Base-by-base conservation (phyloP, 1,140 invertebrate species). In the Brachionus rubens region DNA sequence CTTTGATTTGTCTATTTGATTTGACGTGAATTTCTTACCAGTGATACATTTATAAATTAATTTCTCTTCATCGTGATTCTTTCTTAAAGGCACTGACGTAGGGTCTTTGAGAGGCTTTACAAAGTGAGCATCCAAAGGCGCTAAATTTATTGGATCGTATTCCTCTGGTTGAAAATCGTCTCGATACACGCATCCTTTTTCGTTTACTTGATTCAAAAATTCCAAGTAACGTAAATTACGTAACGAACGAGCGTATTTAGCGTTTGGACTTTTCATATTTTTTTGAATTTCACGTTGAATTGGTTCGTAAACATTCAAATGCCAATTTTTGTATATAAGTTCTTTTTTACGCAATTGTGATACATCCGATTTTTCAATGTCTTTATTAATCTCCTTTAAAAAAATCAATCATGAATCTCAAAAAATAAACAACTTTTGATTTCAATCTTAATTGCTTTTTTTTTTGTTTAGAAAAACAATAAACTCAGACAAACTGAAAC, bases 291-390 rank as follows among this genome's bases (percentile, higher is more conserved):
- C 59, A 21, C 40, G 33, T 41, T 65, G 40, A 0, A 65, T 65
- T 26, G 59, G 59, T 24, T 65, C 36, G 41, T 65, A 65, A 12
- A 65, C 59, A 65, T 65, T 41, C 24, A 65, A 24, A 41, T 65
- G 59, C 59, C 59, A 65, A 43, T 65, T 65, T 43, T 65, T 65
- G 40, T 65, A 65, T 1, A 65, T 43, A 7, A 65, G 24, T 43
- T 65, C 59, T 41, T 65, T 65, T 65, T 43, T 65, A 16, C 59
- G 33, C 10, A 65, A 24, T 41, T 65, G 36, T 24, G 9, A n/a
- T 21, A 65, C 19, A 43, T 65, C 59, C 6, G 59, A 65, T 46
- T 65, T 43, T 26, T 65, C 36, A 16, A 65, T 65, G 5, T 65
- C 59, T 41, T 43, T 65, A 12, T 65, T 65, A 3, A 65, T 65